Percentiles rank a stretch among this genome's conserved stretches.
These are phyloP conservation scores for Acromyrmex echinatior DNA, from an alignment of 1,140 invertebrate genomes.

Conservation along the genomic window DNA sequence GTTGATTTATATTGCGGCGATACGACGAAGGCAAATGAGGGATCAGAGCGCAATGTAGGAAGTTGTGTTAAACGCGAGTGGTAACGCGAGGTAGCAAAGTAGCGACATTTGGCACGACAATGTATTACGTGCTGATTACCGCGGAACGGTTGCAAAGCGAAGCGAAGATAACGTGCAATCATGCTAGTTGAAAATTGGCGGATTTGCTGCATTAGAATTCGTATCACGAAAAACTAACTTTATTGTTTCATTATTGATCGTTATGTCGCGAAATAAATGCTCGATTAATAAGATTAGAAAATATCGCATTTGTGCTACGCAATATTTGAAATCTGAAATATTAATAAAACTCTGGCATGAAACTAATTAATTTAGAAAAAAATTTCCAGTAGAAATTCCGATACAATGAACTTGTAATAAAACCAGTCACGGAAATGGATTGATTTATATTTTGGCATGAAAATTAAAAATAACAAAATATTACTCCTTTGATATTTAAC, in stretches of 20 bases:
- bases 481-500: too few relatives aligned
- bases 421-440: neutral
- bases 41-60: constrained; percentile 47
- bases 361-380: neutral
- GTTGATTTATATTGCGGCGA: constrained; percentile 55
- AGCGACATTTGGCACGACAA: constrained; percentile 61
- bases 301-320: neutral
- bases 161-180: constrained; percentile 47
- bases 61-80: constrained; percentile 61
- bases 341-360: neutral
- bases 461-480: too few relatives aligned
- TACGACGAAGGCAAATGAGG: constrained; percentile 55
- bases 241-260: constrained; percentile 1
- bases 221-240: constrained; percentile 4
- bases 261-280: constrained; percentile 20
- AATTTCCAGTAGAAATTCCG: neutral
- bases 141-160: constrained; percentile 29
- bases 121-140: constrained; percentile 57
- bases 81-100: constrained; percentile 55
- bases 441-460: too few relatives aligned
- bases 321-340: neutral
- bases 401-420: neutral
- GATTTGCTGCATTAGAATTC: constrained; percentile 9
- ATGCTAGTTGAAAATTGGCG: constrained; percentile 38
- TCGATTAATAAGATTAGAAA: constrained; percentile 28